Evolutionary conservation across 2,888 invertebrate genomes (phyloP).

Genomic region (Daptonema setosum): DNA sequence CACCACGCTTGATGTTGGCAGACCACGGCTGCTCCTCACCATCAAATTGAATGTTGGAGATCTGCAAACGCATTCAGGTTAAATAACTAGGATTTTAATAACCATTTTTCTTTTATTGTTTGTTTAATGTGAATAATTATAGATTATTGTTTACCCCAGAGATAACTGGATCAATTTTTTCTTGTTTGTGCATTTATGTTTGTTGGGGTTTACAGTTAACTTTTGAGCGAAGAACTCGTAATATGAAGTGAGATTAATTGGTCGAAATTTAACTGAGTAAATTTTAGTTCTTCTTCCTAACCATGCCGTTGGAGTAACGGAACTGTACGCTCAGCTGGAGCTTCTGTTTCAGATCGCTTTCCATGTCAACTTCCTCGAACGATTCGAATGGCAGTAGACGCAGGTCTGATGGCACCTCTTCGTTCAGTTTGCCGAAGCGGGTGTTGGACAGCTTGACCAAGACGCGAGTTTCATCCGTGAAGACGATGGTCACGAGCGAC

Average conservation of each 20-base stretch:
- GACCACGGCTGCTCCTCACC: slow-evolving; percentile 17
- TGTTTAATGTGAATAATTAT: too few species aligned
- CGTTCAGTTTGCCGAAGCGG: slow-evolving; percentile 8
- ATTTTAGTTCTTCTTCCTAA: too few species aligned
- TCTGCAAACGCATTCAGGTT: slow-evolving; percentile 4
- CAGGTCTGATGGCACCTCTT: slow-evolving; percentile 2
- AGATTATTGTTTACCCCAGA: too few species aligned
- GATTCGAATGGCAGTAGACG: slow-evolving; percentile 4
- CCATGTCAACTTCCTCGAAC: slow-evolving; percentile 14
- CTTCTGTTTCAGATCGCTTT: slow-evolving; percentile 10
- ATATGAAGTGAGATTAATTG: too few species aligned
- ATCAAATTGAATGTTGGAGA: slow-evolving; percentile 12
- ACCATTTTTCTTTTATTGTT: too few species aligned
- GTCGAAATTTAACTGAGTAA: too few species aligned
- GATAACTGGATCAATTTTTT: too few species aligned
- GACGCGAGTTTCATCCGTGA: background rate
- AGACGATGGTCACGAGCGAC: background rate
- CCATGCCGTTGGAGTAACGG: slow-evolving; percentile 16
- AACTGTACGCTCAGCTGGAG: slow-evolving; percentile 17
- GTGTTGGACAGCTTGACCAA: background rate
- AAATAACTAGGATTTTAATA: too few species aligned
- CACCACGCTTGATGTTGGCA: slow-evolving; percentile 21
- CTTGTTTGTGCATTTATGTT: too few species aligned
- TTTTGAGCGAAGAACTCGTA: too few species aligned
- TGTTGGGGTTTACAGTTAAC: too few species aligned